These are phyloP conservation scores for Cryptocephalus primarius DNA, from an alignment of 2,888 invertebrate genomes.

Conservation along the genomic window DNA sequence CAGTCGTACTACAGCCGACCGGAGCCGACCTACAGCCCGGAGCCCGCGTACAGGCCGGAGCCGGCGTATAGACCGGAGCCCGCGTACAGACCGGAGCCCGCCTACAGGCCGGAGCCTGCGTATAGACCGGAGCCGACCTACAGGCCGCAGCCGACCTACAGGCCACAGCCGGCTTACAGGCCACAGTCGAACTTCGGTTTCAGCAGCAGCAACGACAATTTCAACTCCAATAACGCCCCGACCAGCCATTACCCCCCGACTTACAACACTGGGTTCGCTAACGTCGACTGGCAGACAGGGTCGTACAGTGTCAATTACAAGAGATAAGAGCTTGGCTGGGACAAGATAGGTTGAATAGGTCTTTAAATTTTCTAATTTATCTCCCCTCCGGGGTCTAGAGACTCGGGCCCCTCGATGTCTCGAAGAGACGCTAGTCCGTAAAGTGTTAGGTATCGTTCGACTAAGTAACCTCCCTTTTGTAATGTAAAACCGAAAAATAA, in stretches of 20 bases:
- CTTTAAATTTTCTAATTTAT: neutral
- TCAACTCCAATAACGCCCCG: conserved; percentile 7
- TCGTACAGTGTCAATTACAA: conserved; percentile 67
- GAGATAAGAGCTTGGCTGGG: conserved; percentile 15
- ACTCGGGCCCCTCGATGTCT: neutral
- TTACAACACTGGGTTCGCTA: conserved; percentile 24
- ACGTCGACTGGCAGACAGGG: conserved; percentile 61
- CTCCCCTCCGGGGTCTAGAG: neutral
- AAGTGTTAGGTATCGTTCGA: too few species aligned
- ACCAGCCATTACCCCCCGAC: conserved; percentile 48
- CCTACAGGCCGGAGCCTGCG: conserved; percentile 26
- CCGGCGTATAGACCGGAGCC: conserved; percentile 11
- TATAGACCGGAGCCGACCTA: conserved; percentile 26
- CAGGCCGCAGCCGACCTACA: conserved; percentile 20
- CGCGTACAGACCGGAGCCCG: conserved; percentile 22
- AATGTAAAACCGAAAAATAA: too few species aligned
- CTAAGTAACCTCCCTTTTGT: too few species aligned
- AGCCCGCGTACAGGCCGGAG: conserved; percentile 25
- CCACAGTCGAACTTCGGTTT: conserved; percentile 34
- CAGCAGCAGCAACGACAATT: conserved; percentile 15
- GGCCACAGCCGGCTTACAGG: conserved; percentile 22
- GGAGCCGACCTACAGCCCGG: conserved; percentile 28
- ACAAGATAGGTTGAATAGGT: neutral
- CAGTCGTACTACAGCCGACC: conserved; percentile 8
- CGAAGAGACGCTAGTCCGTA: neutral